Base-by-base conservation (phyloP, 2,113 vertebrate genomes). In the Cyanoderma ruficeps region DNA sequence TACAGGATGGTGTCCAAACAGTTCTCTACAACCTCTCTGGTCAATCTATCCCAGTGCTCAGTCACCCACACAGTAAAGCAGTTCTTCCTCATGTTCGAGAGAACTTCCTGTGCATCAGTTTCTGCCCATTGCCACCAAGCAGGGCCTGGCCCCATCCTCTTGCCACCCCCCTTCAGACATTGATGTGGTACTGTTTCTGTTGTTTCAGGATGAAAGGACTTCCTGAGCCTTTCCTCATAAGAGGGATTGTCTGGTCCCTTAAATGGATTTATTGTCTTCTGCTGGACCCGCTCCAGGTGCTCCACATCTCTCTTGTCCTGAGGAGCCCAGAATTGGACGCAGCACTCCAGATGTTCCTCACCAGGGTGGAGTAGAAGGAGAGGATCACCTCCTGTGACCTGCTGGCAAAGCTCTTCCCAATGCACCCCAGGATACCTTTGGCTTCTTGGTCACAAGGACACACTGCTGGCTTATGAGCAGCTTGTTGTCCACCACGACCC, bases 261-360 rank as follows among this genome's bases (percentile, higher is more conserved):
- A 11, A 35, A 14, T 2, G 0, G 5, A 6, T 56, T 24, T 55
- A 3, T 13, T n/a, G n/a, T 11, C 30, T 14, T 42, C n/a, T 9
- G 2, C 11, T 25, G 21, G 17, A 64, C 14, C 11, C 0, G 0
- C 20, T 63, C 49, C 49, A 42, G 20, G 4, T 42, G 6, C 11
- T 31, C 21, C 42, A 41, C 0, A 0, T 49, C 13, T 49, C 30
- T 63, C 31, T 9, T 13, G 10, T 37, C 23, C 50, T 28, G 25
- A 65, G 31, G 5, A 50, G 22, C 8, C 59, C 76, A 50, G 44
- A 65, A 28, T 2, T 44, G 86, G 27, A 33, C 25, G 57, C 37
- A 65, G 37, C 21, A 33, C 27, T 72, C 31, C 67, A 50, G 35
- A 23, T 33, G 25, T 50, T 3, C 50, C 25, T 50, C 59, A 33